A percentile compares a stretch with the other conserved stretches of the same genome.
These are phyloP conservation scores for Papilio demoleus DNA, from an alignment of 2,888 invertebrate genomes.

Conservation along the genomic window DNA sequence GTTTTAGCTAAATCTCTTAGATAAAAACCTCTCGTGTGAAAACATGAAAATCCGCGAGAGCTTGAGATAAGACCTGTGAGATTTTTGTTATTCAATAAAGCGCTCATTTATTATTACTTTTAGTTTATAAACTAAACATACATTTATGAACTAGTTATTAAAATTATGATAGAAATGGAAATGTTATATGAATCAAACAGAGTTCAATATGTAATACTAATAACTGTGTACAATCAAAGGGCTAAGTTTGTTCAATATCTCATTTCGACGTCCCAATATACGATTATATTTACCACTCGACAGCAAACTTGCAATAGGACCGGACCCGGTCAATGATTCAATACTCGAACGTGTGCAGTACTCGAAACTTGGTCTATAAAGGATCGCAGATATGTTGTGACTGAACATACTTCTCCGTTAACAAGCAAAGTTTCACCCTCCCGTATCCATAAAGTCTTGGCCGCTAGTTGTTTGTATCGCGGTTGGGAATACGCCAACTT, in stretches of 20 bases:
- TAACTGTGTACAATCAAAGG: background rate
- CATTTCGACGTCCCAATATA: slow-evolving; percentile 27
- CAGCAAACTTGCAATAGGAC: slow-evolving; percentile 41
- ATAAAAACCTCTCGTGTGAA: too few species aligned
- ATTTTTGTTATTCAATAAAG: too few species aligned
- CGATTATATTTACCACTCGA: slow-evolving; percentile 39
- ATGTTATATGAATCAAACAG: background rate
- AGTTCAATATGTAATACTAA: background rate
- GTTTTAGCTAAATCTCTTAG: too few species aligned
- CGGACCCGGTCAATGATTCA: slow-evolving; percentile 53
- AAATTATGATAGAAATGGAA: too few species aligned
- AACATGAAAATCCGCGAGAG: too few species aligned
- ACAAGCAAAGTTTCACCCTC: slow-evolving; percentile 76
- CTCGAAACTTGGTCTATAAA: slow-evolving; percentile 75
- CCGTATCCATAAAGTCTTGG: slow-evolving; percentile 56
- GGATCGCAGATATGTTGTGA: slow-evolving; percentile 70
- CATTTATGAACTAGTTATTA: too few species aligned
- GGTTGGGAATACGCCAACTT: slow-evolving; percentile 57
- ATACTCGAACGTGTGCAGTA: slow-evolving; percentile 57
- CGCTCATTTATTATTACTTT: too few species aligned
- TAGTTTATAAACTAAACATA: too few species aligned
- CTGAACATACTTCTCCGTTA: slow-evolving; percentile 70
- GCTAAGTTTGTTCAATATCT: slow-evolving; percentile 11
- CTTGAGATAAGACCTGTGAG: too few species aligned
- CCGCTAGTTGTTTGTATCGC: slow-evolving; percentile 53